Percentiles rank a stretch among this genome's conserved stretches.
phyloP scores from a whole-genome alignment of 35 echinoderm and acorn worm species.

The Nesometra sesokonis region DNA sequence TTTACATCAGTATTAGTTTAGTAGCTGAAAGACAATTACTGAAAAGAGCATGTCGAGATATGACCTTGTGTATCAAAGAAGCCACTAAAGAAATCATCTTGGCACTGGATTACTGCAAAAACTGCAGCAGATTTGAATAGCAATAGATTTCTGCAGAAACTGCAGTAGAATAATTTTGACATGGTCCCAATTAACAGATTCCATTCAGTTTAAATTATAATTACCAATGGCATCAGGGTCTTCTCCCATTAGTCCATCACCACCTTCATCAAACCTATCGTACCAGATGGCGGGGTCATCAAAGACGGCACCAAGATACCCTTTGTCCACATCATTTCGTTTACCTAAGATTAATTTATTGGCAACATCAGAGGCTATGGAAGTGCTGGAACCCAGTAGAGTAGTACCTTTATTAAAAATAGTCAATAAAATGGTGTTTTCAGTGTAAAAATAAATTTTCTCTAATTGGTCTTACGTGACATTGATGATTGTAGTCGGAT shows the following conservation, averaged over 20 bases:
- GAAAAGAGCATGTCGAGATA: too few species aligned
- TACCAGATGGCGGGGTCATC: slow-evolving; percentile 91
- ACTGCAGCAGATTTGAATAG: too few species aligned
- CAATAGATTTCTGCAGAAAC: too few species aligned
- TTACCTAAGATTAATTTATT: slow-evolving; percentile 65
- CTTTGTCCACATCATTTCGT: slow-evolving; percentile 44
- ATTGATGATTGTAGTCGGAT: background rate
- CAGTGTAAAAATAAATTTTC: background rate
- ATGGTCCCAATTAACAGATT: too few species aligned
- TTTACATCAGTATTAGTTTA: too few species aligned
- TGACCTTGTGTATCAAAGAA: too few species aligned
- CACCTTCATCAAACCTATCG: slow-evolving; percentile 47
- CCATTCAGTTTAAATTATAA: too few species aligned
- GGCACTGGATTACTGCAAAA: too few species aligned
- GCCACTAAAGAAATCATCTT: too few species aligned
- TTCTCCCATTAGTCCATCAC: slow-evolving; percentile 53
- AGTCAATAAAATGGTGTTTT: background rate
- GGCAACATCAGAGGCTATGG: slow-evolving; percentile 8
- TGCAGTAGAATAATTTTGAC: too few species aligned
- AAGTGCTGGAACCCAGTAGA: background rate
- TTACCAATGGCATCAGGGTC: slow-evolving; percentile 35
- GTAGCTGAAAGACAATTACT: too few species aligned
- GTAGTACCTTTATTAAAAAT: slow-evolving; percentile 4
- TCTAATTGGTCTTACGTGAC: background rate
- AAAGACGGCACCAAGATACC: slow-evolving; percentile 68